Percentiles rank a stretch among this genome's conserved stretches.
Evolutionary conservation across 2,888 invertebrate genomes (phyloP).

Genomic region (Euplagia quadripunctaria): DNA sequence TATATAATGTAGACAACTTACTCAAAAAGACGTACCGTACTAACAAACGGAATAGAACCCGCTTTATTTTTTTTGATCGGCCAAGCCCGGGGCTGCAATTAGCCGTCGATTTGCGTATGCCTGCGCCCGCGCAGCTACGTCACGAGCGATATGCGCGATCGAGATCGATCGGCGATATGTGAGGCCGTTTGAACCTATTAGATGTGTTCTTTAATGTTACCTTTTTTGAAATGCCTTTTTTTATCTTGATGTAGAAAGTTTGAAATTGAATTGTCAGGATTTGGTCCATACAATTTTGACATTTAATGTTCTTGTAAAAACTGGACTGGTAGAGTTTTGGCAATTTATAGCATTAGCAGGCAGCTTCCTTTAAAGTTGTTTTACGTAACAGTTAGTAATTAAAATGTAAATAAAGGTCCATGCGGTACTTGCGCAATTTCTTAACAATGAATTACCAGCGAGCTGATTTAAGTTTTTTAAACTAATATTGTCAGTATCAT

Average conservation of each 20-base stretch:
- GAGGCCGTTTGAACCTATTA: slow-evolving; percentile 25
- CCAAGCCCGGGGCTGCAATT: slow-evolving; percentile 70
- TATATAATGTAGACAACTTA: slow-evolving; percentile 4
- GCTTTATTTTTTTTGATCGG: slow-evolving; percentile 55
- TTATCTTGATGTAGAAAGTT: background rate
- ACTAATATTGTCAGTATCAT: background rate
- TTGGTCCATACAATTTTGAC: background rate
- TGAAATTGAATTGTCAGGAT: background rate
- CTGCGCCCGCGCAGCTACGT: slow-evolving; percentile 58
- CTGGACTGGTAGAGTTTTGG: background rate
- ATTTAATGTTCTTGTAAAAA: background rate
- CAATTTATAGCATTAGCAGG: background rate
- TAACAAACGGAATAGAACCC: slow-evolving; percentile 50
- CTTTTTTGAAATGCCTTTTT: background rate
- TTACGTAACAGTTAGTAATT: slow-evolving; percentile 3
- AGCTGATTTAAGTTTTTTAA: background rate
- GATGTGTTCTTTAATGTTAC: slow-evolving; percentile 13
- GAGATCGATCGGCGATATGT: slow-evolving; percentile 48
- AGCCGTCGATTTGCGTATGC: slow-evolving; percentile 76
- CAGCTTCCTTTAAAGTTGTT: background rate
- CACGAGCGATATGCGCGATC: slow-evolving; percentile 54
- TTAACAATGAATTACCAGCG: background rate
- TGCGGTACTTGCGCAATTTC: background rate
- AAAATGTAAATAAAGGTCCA: background rate
- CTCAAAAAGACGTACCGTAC: slow-evolving; percentile 45